Evolutionary conservation across 2,113 vertebrate species (phyloP).

Genomic region (Podilymbus podiceps): DNA sequence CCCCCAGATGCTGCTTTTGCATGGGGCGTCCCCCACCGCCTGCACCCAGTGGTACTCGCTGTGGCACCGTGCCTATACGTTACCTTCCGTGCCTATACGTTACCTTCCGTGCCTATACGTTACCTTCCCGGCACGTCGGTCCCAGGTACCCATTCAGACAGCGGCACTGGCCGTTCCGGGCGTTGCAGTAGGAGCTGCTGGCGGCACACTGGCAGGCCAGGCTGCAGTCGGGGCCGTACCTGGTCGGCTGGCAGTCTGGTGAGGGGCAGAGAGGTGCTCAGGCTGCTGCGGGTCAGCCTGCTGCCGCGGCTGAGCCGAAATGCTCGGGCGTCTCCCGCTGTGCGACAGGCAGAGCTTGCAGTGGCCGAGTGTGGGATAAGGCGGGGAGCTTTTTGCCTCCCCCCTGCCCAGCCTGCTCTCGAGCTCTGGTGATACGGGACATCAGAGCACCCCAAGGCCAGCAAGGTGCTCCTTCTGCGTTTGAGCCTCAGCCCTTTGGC

Average conservation of each 20-base stretch:
- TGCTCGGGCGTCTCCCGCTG: rapidly evolving
- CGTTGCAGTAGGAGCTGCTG: slow-evolving; percentile 76
- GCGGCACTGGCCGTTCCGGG: slow-evolving; percentile 80
- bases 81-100: too few species aligned
- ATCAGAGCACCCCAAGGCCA: not conserved
- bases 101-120: rapidly evolving
- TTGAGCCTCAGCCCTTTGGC: not conserved
- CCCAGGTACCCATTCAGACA: slow-evolving; percentile 80
- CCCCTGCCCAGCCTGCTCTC: not conserved
- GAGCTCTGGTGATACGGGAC: not conserved
- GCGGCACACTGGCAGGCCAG: slow-evolving; percentile 80
- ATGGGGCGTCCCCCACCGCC: rapidly evolving
- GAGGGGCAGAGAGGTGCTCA: not conserved
- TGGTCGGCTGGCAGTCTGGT: slow-evolving; percentile 78
- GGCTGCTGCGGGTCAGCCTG: not conserved
- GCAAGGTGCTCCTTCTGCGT: not conserved
- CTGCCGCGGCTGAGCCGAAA: not conserved
- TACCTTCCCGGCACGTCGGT: slow-evolving; percentile 83
- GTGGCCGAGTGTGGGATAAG: rapidly evolving
- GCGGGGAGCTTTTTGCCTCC: not conserved
- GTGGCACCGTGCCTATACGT: too few species aligned
- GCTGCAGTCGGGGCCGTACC: slow-evolving; percentile 82
- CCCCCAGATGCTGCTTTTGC: too few species aligned
- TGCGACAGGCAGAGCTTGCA: rapidly evolving
- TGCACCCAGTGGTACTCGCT: rapidly evolving